A percentile compares a stretch with the other conserved stretches of the same genome.
phyloP scores from a whole-genome alignment of 2,797 vertebrate species.

The Smutsia temminckii region DNA sequence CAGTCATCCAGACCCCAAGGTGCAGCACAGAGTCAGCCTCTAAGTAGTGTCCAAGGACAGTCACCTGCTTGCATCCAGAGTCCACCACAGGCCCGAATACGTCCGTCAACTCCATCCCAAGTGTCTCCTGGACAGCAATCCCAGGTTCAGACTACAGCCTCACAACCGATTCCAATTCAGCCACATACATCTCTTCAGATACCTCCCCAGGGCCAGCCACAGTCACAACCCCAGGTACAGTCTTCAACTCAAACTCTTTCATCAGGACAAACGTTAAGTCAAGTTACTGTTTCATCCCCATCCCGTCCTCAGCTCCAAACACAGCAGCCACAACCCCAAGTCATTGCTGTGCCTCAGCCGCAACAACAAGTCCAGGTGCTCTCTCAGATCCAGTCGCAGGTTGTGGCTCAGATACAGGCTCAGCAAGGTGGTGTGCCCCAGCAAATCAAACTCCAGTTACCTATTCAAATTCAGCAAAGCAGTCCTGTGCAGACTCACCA shows the following conservation, averaged over 20 bases:
- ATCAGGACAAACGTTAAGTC: slow-evolving; percentile 82
- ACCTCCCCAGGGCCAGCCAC: slow-evolving; percentile 85
- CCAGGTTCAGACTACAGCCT: slow-evolving; percentile 90
- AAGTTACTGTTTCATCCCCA: slow-evolving; percentile 86
- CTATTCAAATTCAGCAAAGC: slow-evolving; percentile 91
- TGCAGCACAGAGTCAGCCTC: slow-evolving; percentile 80
- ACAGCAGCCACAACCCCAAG: slow-evolving; percentile 88
- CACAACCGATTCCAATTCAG: slow-evolving; percentile 88
- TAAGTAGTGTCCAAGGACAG: slow-evolving; percentile 81
- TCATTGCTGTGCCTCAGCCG: slow-evolving; percentile 91
- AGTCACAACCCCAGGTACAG: slow-evolving; percentile 83
- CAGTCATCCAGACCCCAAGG: slow-evolving; percentile 78
- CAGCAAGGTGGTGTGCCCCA: slow-evolving; percentile 91
- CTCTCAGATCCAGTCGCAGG: slow-evolving; percentile 89
- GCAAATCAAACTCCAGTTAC: slow-evolving; percentile 93
- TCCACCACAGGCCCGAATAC: slow-evolving; percentile 76
- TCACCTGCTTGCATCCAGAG: slow-evolving; percentile 80
- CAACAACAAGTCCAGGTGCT: slow-evolving; percentile 93
- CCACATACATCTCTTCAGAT: slow-evolving; percentile 89
- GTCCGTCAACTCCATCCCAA: slow-evolving; percentile 82
- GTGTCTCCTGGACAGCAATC: slow-evolving; percentile 86
- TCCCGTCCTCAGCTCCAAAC: slow-evolving; percentile 88
- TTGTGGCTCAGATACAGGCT: slow-evolving; percentile 92
- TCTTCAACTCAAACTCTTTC: slow-evolving; percentile 82
- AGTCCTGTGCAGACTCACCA: slow-evolving; percentile 91